Evolutionary conservation across 2,113 vertebrate genomes (phyloP), one percentile per base, ranked within the genome.

Genomic region (Corythornis vintsioides): DNA sequence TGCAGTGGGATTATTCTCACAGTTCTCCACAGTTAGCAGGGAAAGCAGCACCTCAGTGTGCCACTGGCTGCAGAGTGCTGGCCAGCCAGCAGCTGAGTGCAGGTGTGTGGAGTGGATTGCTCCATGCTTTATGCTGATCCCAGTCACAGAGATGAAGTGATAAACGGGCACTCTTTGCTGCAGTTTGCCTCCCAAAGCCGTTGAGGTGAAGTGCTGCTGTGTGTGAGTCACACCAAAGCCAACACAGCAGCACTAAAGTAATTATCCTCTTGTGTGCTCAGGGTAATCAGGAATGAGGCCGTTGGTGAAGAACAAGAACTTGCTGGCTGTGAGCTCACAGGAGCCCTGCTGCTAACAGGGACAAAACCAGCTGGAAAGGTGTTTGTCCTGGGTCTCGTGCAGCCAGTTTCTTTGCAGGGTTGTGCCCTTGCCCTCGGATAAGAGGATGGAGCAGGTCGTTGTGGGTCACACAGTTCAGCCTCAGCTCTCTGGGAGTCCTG

Each of bases 161-260:
- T 90, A 63, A 52, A 16, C 6, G 77, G 7, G 28, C 79, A 26
- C 78, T 83, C 47, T 60, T 45, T 83, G 53, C 72, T 66, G 28
- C 11, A 0, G 7, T 18, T 6, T 33, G 35, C n/a, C 64, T 90
- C 80, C 72, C 60, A 69, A 40, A 88, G 38, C 79, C 7, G 0
- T 55, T 71, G 0, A 8, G 52, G 72, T 77, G 86, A 80, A 63
- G 52, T 35, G 64, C 64, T 67, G 52, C 76, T 66, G 6, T 12
- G 15, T 84, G 1, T 89, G 81, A 91, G 76, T 95, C 90, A 91
- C 31, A 67, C 25, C 66, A 86, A 48, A 92, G 60, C 75, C 56
- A 78, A 35, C 9, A 3, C 29, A 56, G 83, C 64, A 67, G 43
- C 52, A 7, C 64, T 86, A 7, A 77, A 65, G 79, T 81, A 83